Percentiles rank a stretch among this genome's conserved stretches.
These are phyloP conservation scores for Acrocephalus scirpaceus DNA, from an alignment of 2,797 vertebrate species.

Conservation along the genomic window DNA sequence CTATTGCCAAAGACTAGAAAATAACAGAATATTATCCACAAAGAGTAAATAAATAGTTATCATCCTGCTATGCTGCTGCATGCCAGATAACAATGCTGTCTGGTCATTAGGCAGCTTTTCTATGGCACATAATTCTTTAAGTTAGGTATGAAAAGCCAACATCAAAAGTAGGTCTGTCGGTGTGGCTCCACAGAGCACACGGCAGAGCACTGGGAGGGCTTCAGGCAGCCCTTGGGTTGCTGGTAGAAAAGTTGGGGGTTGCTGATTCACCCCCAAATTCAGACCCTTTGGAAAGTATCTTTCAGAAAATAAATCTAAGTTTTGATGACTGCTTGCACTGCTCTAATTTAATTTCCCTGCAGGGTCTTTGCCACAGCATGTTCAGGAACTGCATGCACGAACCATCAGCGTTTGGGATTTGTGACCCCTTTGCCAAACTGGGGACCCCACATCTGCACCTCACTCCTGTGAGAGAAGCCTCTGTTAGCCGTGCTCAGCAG, in stretches of 20 bases:
- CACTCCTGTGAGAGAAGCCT: rapidly evolving
- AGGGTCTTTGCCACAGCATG: background rate
- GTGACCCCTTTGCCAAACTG: conserved; percentile 20
- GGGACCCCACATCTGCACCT: background rate
- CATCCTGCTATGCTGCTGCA: background rate
- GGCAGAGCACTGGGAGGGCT: background rate
- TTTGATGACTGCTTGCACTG: background rate
- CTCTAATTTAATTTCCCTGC: background rate
- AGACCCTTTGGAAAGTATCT: background rate
- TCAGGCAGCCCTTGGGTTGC: background rate
- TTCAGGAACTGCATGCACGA: background rate
- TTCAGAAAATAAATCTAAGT: background rate
- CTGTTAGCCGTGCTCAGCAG: background rate
- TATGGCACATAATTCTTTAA: background rate
- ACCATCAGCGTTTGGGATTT: background rate
- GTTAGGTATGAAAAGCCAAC: background rate
- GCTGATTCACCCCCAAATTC: background rate
- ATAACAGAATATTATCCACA: conserved; percentile 40
- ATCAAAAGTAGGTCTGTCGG: background rate
- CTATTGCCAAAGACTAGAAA: conserved; percentile 39
- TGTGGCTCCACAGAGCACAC: background rate
- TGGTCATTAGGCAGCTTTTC: conserved; percentile 9
- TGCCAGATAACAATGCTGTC: background rate
- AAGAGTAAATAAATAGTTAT: conserved; percentile 44
- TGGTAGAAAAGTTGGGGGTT: background rate